Evolutionary conservation across 2,113 vertebrate species (phyloP), one percentile per base, ranked within the genome.

Genomic region (Polyodon spathula): DNA sequence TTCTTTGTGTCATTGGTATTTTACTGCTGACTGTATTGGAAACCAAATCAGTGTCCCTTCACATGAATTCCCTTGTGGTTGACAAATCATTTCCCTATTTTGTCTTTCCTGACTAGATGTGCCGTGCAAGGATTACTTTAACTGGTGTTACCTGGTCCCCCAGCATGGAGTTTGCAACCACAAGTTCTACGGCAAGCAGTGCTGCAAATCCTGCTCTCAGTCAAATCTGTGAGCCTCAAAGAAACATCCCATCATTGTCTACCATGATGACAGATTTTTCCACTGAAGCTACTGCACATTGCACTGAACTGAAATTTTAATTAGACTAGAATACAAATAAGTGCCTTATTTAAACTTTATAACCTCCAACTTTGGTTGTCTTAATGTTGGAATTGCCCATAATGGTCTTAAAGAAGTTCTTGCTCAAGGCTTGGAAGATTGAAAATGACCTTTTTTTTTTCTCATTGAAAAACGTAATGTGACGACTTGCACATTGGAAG

Each of bases 81-180:
- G 5, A 4, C 15, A 6, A 50, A n/a, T 50, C 4, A n/a, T 56
- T 12, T 40, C 10, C 65, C 1, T 56, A 0, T 1, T 0, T 1
- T 15, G 0, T 52, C 52, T 51, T 59, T 68, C 5, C 0, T 37
- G 68, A 66, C 15, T 70, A 84, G 84, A 65, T 1, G 2, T 48
- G 51, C 40, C 63, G 65, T 86, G 84, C 66, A 59, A 55, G 46
- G 83, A 86, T 64, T 63, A 60, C 67, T 90, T 86, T 69, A 87
- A 50, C 65, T 92, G 92, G 92, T 95, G 92, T 65, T 71, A 86
- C 59, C 77, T 92, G 80, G 90, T 89, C 40, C 90, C 89, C 5
- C 91, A 81, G 72, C 91, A 88, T 1, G 80, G 88, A 4, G 74
- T 90, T 65, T 95, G 93, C 68, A 73, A 73, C 70, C 91, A 90